Base-by-base conservation (phyloP, 2,797 vertebrate species). In the Amniataba percoides region DNA sequence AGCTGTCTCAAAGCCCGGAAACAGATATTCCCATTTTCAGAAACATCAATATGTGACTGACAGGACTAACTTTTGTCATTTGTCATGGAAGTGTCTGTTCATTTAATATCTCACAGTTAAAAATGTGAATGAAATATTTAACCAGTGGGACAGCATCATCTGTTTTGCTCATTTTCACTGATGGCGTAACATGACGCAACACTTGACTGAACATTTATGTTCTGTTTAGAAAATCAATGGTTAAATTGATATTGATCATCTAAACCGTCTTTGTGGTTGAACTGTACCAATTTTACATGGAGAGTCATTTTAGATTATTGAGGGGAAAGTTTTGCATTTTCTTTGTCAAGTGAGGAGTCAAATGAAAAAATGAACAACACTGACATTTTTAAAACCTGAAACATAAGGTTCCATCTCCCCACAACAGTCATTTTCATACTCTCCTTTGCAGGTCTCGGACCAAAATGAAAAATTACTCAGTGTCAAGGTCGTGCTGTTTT, bases 401-500 rank as follows among this genome's bases (percentile, higher is more conserved):
- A 66, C 14, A 48, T 7, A 31, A 48, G 5, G 16, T 64, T 63
- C 27, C 49, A 46, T 7, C 2, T 31, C 19, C 1, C 11, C 13
- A 34, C 5, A 53, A 21, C 19, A 55, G 39, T 43, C 0, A 55
- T 65, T 64, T 66, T 43, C 21, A 46, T 12, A 21, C 27, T 71
- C 18, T 73, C 49, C 42, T 49, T 71, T 62, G 3, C 12, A 71
- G 39, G 13, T 63, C 77, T 16, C n/a, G 53, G 7, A 64, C 42
- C 34, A 31, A 74, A 71, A 76, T 73, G 48, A 81, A 55, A 75
- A 82, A 77, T 55, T 1, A 71, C 34, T 59, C 61, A 11, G 23
- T 59, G 43, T 76, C 51, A 69, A 67, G 9, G 45, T 36, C 74
- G 19, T 18, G 57, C 59, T 45, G 23, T 42, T 83, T 62, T 59